phyloP scores from a whole-genome alignment of 2,113 vertebrate genomes.

The Nesogale talazaci region DNA sequence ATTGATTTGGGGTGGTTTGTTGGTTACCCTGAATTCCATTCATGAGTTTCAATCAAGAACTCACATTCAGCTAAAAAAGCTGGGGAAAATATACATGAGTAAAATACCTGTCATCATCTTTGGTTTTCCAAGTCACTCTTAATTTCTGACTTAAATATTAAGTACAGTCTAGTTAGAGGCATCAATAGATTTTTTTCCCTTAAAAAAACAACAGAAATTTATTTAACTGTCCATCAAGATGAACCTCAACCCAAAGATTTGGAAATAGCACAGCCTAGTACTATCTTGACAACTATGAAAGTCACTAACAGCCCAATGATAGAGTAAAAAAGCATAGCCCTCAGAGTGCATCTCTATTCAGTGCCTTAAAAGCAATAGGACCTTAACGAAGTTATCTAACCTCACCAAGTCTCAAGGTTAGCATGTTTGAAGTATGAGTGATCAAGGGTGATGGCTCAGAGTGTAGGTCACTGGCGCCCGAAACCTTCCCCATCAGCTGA shows the following conservation, averaged over 20 bases:
- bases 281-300: neutral
- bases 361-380: neutral
- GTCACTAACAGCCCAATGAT: neutral
- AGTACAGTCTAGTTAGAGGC: neutral
- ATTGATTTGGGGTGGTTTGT: neutral
- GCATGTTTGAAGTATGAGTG: neutral
- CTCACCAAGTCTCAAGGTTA: neutral
- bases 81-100: rapidly evolving
- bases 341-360: neutral
- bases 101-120: too few relatives aligned
- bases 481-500: neutral
- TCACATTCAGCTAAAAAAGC: neutral
- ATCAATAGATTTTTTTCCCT: neutral
- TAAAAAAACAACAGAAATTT: neutral
- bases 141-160: neutral
- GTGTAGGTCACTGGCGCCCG: too few relatives aligned
- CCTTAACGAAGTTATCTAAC: neutral
- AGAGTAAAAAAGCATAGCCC: neutral
- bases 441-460: neutral
- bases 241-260: neutral
- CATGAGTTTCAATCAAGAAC: neutral
- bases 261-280: neutral
- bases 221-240: neutral
- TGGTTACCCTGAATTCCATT: neutral
- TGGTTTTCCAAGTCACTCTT: neutral